Conservation (phyloP, 2,113 vertebrate species). For the Morone chrysops region DNA sequence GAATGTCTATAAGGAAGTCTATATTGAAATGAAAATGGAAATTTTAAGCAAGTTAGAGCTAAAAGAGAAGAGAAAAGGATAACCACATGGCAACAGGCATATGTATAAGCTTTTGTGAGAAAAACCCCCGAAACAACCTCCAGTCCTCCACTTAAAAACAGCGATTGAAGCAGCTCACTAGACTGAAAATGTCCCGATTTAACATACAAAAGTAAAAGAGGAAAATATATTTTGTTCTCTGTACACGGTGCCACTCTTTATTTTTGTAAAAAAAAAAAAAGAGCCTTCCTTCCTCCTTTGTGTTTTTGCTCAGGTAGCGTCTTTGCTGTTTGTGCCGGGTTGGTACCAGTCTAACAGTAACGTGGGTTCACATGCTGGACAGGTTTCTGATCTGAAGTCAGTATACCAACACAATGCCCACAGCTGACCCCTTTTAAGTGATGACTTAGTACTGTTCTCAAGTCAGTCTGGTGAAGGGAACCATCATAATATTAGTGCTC, state of each 20-base stretch:
- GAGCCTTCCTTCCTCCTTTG: constrained; percentile 72
- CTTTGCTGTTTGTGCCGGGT: constrained; percentile 58
- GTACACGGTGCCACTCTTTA: constrained; percentile 88
- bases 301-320: constrained; percentile 62
- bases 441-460: constrained; percentile 28
- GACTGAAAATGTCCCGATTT: constrained; percentile 88
- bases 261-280: constrained; percentile 75
- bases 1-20: constrained; percentile 6
- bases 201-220: constrained; percentile 99
- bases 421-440: constrained; percentile 34
- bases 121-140: constrained; percentile 78
- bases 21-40: constrained; percentile 77
- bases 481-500: constrained; percentile 46
- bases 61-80: constrained; percentile 49
- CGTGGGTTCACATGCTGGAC: constrained; percentile 32
- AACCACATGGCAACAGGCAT: constrained; percentile 60
- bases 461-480: constrained; percentile 29
- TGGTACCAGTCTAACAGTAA: constrained; percentile 48
- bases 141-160: constrained; percentile 85
- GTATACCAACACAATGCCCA: constrained; percentile 25
- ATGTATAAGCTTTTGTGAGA: constrained; percentile 61
- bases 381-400: constrained; percentile 51
- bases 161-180: constrained; percentile 87
- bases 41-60: constrained; percentile 64
- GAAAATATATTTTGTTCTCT: constrained; percentile 99